A percentile compares a stretch with the other conserved stretches of the same genome.
These are phyloP conservation scores for Glyptemys insculpta DNA, from an alignment of 2,797 vertebrate genomes.

Conservation along the genomic window DNA sequence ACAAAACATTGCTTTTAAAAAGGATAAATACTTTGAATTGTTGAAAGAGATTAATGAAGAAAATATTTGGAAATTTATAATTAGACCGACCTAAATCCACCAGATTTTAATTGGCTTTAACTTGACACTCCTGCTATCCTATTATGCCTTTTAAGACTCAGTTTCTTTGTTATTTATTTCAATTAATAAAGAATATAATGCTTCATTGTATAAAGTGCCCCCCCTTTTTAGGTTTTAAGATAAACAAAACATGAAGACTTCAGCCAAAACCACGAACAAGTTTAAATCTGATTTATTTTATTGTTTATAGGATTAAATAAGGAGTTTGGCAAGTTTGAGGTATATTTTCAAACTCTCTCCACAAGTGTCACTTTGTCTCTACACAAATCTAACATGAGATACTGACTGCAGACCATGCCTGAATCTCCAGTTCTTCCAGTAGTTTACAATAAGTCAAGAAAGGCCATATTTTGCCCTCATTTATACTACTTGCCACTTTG, in stretches of 20 bases:
- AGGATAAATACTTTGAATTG: slow-evolving; percentile 30
- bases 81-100: neutral
- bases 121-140: neutral
- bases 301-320: neutral
- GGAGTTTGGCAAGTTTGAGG: neutral
- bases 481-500: neutral
- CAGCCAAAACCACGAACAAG: neutral
- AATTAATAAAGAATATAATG: neutral
- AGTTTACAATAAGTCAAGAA: neutral
- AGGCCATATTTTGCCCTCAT: neutral
- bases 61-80: slow-evolving; percentile 1
- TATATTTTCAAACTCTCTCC: neutral
- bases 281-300: neutral
- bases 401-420: neutral
- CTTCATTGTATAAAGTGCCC: neutral
- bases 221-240: neutral
- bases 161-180: neutral
- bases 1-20: neutral
- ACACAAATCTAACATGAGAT: neutral
- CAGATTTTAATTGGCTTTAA: neutral
- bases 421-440: neutral
- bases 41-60: neutral
- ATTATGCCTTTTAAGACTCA: neutral
- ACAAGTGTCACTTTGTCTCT: neutral
- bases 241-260: neutral